Percentiles rank a stretch among this genome's conserved stretches.
These are phyloP conservation scores for Charaxes varanes DNA, from an alignment of 1,140 invertebrate genomes.

Conservation along the genomic window DNA sequence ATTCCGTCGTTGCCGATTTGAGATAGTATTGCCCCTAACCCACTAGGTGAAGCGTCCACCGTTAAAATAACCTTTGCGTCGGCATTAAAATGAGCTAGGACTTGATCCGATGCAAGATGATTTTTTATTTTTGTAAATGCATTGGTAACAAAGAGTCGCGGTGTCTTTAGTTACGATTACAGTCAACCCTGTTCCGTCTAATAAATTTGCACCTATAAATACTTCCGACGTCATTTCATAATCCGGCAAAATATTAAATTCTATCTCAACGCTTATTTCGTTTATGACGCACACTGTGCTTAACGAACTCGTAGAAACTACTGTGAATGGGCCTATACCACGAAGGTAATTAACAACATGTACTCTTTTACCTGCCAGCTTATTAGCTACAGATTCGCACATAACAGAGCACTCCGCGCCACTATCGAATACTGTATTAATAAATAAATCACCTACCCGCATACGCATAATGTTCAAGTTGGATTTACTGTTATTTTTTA, in stretches of 20 bases:
- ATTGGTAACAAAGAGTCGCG: too few species aligned
- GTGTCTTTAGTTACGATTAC: too few species aligned
- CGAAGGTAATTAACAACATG: conserved; percentile 14
- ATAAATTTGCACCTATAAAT: conserved; percentile 22
- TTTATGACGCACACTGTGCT: conserved; percentile 21
- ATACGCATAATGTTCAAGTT: conserved; percentile 15
- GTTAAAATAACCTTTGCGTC: conserved; percentile 12
- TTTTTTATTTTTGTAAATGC: conserved; percentile 13
- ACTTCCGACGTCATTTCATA: conserved; percentile 25
- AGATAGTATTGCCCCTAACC: conserved; percentile 18
- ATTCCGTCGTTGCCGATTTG: conserved; percentile 1
- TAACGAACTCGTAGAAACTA: conserved; percentile 16
- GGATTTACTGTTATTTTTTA: too few species aligned
- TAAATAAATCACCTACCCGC: conserved; percentile 10
- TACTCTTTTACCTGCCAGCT: conserved; percentile 14
- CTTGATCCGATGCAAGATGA: conserved; percentile 11
- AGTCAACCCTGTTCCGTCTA: too few species aligned
- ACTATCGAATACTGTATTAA: conserved; percentile 22
- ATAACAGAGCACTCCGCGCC: conserved; percentile 30
- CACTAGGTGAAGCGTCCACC: conserved; percentile 12
- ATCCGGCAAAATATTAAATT: conserved; percentile 24
- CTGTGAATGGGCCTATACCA: conserved; percentile 20
- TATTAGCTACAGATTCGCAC: conserved; percentile 18
- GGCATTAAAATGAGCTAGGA: conserved; percentile 18
- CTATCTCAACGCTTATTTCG: conserved; percentile 21